Evolutionary conservation across 2,797 vertebrate genomes (phyloP), one percentile per base, ranked within the genome.

Genomic region (Tolypeutes matacus): DNA sequence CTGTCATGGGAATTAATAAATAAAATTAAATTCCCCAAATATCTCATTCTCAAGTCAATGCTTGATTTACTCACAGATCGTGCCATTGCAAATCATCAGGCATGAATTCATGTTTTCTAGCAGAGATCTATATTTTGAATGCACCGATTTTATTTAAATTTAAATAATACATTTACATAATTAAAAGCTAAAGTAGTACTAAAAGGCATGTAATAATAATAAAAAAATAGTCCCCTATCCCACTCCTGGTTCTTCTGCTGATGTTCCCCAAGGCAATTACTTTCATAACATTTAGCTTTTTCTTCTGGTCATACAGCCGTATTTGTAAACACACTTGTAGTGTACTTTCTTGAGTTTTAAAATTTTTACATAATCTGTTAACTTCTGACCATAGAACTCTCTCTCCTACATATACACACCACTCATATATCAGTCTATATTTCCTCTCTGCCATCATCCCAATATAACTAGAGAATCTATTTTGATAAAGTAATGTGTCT

Each of bases 81-180:
- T 69, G 27, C 29, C 36, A 20, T 29, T 73, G 5, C 23, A 3
- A 72, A 49, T n/a, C 51, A 58, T n/a, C 72, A 82, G 42, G 23
- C 27, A 27, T 36, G 36, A 84, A 53, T 76, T 75, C 60, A 17
- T 31, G 13, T 53, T 67, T 53, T 53, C 23, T 67, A 42, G 64
- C 15, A 75, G 49, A 62, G 42, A 36, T 18, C 1, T 25, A 10
- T 17, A 62, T 83, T 82, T 76, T 46, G 21, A 87, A 77, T 64
- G 29, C n/a, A 90, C 17, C 13, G 11, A 60, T 34, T 85, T 88
- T 46, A 86, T 58, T 72, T 56, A 34, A 65, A 58, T 72, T 77
- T 31, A 95, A 70, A 31, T 90, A 87, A 36, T 46, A 39, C 34
- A 27, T 82, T 80, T 88, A 80, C 80, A 69, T 49, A 18, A 64